Conservation (phyloP, 2,888 invertebrate genomes). For the Pherbina coryleti region DNA sequence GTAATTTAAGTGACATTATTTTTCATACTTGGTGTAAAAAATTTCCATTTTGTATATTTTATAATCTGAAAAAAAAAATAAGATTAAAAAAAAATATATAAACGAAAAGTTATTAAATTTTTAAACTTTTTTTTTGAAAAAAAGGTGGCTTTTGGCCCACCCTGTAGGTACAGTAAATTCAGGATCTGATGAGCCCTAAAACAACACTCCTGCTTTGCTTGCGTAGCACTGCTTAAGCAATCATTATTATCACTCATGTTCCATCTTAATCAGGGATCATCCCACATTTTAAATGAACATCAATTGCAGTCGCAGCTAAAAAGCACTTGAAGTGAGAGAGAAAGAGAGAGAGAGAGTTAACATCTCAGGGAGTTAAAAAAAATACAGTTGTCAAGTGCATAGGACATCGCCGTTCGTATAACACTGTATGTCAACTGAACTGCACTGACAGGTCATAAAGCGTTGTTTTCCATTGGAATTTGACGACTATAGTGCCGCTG, state of each 20-base stretch:
- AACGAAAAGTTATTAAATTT: too few relatives aligned
- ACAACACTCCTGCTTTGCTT: neutral
- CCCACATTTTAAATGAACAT: slow-evolving; percentile 19
- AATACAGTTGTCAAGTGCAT: slow-evolving; percentile 50
- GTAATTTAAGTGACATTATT: too few relatives aligned
- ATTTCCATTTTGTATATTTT: too few relatives aligned
- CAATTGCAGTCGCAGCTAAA: slow-evolving; percentile 14
- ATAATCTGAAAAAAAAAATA: too few relatives aligned
- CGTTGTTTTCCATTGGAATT: neutral
- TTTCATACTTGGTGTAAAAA: too few relatives aligned
- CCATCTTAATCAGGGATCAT: slow-evolving; percentile 43
- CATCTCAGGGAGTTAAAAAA: neutral
- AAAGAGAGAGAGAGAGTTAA: neutral
- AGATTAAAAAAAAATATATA: too few relatives aligned
- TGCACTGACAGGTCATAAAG: slow-evolving; percentile 3
- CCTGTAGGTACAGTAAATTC: too few relatives aligned
- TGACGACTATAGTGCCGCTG: too few relatives aligned
- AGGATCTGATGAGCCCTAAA: neutral
- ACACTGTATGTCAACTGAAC: neutral
- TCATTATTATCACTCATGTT: slow-evolving; percentile 43
- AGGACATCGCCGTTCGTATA: neutral
- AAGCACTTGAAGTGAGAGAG: slow-evolving; percentile 4
- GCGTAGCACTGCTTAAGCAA: neutral
- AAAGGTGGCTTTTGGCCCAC: too few relatives aligned
- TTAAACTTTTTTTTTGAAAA: too few relatives aligned